Base-by-base conservation (phyloP, 2,113 vertebrate species). In the Falcunculus frontatus region DNA sequence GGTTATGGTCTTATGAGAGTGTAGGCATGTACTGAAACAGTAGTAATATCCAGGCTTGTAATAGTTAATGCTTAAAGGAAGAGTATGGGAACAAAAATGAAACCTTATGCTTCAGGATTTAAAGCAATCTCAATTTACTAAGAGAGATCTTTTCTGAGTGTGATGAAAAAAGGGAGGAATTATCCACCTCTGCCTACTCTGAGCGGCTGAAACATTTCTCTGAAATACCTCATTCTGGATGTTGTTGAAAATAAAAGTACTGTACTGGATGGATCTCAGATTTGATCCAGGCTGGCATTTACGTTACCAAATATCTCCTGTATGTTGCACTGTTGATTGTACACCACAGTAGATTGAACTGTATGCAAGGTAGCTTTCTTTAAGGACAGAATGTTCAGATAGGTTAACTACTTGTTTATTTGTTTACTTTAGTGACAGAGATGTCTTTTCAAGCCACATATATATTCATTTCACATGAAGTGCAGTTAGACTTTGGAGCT, bases 51-150 rank as follows among this genome's bases (percentile, higher is more conserved):
- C 94, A 97, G 85, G 75, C 32, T 19, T 87, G 87, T 78, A 95
- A 97, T 2, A 90, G 95, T 85, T 97, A 97, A 97, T 88, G 68
- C 68, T 92, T 82, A 92, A 95, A 92, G 76, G 83, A 95, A 96
- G 84, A 92, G 39, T 75, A 84, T 57, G 80, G 76, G 86, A 92
- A 91, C 73, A 78, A 95, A 95, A 95, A 74, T 29, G 77, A 95
- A 96, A 95, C 86, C 80, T 92, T 92, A 95, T 90, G 86, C 89
- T 92, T 78, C 68, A 72, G 82, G 84, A 91, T 87, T 97, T 93
- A 92, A 88, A 77, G 85, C 92, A 87, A 78, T 93, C 90, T 93
- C 88, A 84, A 37, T 84, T 94, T 90, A 95, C 62, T 60, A 56
- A 70, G 47, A 75, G 87, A 90, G 68, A 86, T 80, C 64, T 92